Evolutionary conservation across 2,888 invertebrate species (phyloP), one percentile per base, ranked within the genome.

Genomic region (Ferrisia virgata): DNA sequence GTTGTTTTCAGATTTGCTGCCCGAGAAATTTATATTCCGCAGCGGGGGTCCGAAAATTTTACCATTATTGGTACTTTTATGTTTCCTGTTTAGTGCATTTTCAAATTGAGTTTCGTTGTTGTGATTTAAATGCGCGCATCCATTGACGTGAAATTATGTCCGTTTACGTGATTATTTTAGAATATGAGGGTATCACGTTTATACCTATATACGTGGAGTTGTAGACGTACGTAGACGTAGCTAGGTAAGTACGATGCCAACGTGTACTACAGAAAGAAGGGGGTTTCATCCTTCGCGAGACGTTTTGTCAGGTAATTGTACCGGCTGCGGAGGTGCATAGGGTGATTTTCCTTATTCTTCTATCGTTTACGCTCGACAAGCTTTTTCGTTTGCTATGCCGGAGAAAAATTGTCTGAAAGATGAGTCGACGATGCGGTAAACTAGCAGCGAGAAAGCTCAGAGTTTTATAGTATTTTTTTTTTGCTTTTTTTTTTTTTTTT

Each of bases 91-190:
- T 72, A 33, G 72, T 72, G 72, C 72, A 72, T 72, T 72, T 33
- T 72, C 72, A 33, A 33, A 72, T 72, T 72, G 72, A 31, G 72
- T 72, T 33, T 31, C 31, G 33, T 72, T 25, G 72, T 72, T 25
- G 72, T 33, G 33, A 72, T 72, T 72, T 72, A 72, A 72, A 72
- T 72, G 72, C 33, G 72, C 72, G 72, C 72, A 72, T 72, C 72
- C 72, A 58, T 58, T 11, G 58, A 33, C 31, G 72, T 72, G 72
- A 33, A 72, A 72, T 72, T 72, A 33, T 72, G 25, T 72, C 72
- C 33, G 72, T 72, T 72, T 72, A 72, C 72, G 72, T 72, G 72
- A 72, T 72, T 33, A 72, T 72, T 72, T 72, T 72, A 15, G 33
- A 33, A 72, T n/a, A 72, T 72, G 33, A 72, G 47, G 47, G 72